Conservation (phyloP, 1,140 invertebrate genomes). For the Notospermus geniculatus region DNA sequence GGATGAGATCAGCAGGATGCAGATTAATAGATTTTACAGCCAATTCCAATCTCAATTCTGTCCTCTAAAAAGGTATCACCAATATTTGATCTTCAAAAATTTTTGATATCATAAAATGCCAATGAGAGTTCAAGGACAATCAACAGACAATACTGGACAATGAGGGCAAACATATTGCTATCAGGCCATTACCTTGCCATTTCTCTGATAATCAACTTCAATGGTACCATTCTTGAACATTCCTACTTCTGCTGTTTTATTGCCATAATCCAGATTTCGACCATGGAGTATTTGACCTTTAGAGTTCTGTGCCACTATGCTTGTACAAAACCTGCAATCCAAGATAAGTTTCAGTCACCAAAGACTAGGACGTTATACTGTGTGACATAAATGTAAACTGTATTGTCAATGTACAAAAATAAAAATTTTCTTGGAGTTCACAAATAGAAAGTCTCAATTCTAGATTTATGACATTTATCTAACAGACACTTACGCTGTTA, state of each 20-base stretch:
- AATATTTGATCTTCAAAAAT: no score
- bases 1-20: no score
- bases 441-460: no score
- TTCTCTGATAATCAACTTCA: conserved; percentile 34
- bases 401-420: no score
- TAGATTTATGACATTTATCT: no score
- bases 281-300: conserved; percentile 46
- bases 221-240: conserved; percentile 43
- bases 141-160: not conserved
- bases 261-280: conserved; percentile 43
- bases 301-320: conserved; percentile 43
- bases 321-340: conserved; percentile 43
- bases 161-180: not conserved
- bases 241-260: conserved; percentile 24
- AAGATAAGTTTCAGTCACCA: not conserved
- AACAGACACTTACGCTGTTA: conserved; percentile 39
- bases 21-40: no score
- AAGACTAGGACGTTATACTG: not conserved
- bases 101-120: no score
- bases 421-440: no score
- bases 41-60: no score
- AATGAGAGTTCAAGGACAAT: no score
- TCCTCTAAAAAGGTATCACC: no score
- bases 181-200: conserved; percentile 26
- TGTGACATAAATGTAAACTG: no score